Evolutionary conservation across 2,888 invertebrate genomes (phyloP), one percentile per base, ranked within the genome.

Genomic region (Cyaniris semiargus): DNA sequence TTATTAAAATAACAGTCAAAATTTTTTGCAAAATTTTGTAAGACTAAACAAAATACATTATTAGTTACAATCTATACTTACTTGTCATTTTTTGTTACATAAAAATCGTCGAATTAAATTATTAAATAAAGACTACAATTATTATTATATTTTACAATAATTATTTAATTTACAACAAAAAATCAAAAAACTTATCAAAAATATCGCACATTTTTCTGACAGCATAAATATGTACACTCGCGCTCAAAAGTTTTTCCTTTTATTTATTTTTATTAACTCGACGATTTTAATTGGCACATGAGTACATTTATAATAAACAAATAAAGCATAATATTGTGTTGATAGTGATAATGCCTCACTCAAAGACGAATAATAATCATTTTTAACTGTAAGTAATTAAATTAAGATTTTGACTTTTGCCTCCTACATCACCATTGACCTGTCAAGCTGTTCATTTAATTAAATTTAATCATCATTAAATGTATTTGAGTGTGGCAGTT

Each of bases 271-370:
- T n/a, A n/a, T 66, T 1, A 31, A 66, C 27, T 66, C 27, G 27
- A 31, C 27, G 66, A 66, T 66, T 31, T 66, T 6, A 31, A 66
- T 66, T 66, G 66, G 66, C 27, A 66, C 15, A 66, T 66, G 31
- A 66, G 27, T 66, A 66, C 44, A 44, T 38, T 27, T 66, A 27
- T 27, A 15, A 13, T 15, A 66, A 66, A 27, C 10, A 66, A 66
- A 15, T 27, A 6, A 66, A 15, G 4, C 27, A 31, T 27, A 66
- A 27, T 66, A 66, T 27, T 13, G 23, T 60, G 23, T 60, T 60
- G 3, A 23, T 60, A n/a, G 10, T 60, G 3, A 13, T 13, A 23
- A 3, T n/a, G 21, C 21, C 8, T 1, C 21, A 60, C 23, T 21
- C 44, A 44, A 13, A 44, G 44, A 44, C 38, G 10, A 44, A 44